These are phyloP conservation scores for Cenopis cana DNA, from an alignment of 2,888 invertebrate species.

Conservation along the genomic window DNA sequence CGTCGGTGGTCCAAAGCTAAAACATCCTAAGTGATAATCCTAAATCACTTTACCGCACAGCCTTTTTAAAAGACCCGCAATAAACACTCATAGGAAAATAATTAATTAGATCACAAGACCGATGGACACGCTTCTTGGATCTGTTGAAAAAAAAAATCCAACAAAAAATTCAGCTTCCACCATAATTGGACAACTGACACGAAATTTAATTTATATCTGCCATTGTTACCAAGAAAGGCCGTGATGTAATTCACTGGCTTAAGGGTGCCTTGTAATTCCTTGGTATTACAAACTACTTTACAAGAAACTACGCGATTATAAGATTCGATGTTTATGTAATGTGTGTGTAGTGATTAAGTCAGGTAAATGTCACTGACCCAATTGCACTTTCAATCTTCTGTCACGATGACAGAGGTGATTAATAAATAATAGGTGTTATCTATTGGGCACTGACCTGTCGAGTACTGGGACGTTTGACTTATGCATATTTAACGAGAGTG, in stretches of 20 bases:
- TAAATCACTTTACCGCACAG: background rate
- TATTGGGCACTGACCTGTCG: too few species aligned
- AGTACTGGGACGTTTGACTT: too few species aligned
- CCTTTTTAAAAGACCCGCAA: background rate
- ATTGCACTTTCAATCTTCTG: too few species aligned
- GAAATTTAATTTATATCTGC: conserved; percentile 26
- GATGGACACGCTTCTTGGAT: conserved; percentile 37
- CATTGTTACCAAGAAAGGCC: background rate
- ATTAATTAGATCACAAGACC: conserved; percentile 36
- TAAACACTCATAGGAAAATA: conserved; percentile 40
- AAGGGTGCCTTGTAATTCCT: background rate
- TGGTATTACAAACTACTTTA: background rate
- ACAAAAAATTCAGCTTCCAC: conserved; percentile 18
- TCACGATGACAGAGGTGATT: too few species aligned
- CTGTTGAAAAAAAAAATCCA: conserved; percentile 23
- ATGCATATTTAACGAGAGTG: too few species aligned
- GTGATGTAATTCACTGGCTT: background rate
- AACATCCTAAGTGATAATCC: background rate
- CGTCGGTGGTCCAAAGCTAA: background rate
- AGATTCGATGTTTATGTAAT: too few species aligned
- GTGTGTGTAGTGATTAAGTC: too few species aligned
- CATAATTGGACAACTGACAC: conserved; percentile 36
- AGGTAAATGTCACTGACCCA: too few species aligned
- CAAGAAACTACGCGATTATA: too few species aligned
- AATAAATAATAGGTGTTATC: too few species aligned